Evolutionary conservation across 2,797 vertebrate species (phyloP).

Genomic region (Clangula hyemalis): DNA sequence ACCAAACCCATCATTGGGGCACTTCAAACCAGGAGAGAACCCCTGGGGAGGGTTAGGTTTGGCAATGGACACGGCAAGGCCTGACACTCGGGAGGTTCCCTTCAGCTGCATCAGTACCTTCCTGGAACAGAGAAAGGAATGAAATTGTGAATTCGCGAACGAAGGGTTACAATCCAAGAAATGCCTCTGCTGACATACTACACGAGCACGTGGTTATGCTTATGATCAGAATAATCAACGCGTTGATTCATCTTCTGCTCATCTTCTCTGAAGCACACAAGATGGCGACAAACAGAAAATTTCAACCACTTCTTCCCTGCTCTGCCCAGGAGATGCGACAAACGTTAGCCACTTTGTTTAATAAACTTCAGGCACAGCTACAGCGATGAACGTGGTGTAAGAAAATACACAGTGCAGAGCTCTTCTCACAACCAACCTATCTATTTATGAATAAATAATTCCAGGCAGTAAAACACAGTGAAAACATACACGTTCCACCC

Average conservation of each 20-base stretch:
- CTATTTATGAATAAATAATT: background rate
- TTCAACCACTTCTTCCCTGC: background rate
- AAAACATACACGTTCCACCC: background rate
- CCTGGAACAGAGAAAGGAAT: conserved; percentile 66
- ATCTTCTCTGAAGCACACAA: background rate
- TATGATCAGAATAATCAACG: background rate
- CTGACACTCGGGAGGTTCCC: conserved; percentile 83
- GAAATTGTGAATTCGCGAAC: fast-evolving
- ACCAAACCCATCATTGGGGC: conserved; percentile 95
- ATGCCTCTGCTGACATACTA: background rate
- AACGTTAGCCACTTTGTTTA: fast-evolving
- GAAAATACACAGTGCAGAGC: background rate
- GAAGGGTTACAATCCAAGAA: fast-evolving
- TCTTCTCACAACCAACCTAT: background rate
- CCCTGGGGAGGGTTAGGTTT: conserved; percentile 72
- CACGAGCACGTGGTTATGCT: fast-evolving
- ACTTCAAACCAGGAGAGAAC: conserved; percentile 90
- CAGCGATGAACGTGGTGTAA: fast-evolving
- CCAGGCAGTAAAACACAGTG: background rate
- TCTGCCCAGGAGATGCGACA: background rate
- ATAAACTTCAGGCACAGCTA: background rate
- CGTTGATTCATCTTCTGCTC: background rate
- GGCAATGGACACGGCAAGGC: conserved; percentile 86
- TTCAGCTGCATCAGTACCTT: conserved; percentile 87
- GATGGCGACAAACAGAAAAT: background rate